phyloP scores from a whole-genome alignment of 1,140 invertebrate species.

The Monochamus saltuarius region DNA sequence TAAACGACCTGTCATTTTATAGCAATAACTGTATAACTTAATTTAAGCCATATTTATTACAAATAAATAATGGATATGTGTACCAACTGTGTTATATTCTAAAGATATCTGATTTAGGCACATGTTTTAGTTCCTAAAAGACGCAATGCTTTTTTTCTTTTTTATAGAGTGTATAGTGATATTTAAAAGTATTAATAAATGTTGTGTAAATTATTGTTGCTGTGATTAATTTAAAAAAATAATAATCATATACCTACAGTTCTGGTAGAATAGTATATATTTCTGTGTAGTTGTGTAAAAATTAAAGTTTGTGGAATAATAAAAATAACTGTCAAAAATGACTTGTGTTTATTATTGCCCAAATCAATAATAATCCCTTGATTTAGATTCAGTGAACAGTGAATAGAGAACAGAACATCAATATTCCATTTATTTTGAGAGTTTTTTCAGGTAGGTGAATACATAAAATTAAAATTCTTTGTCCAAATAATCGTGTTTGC shows the following conservation, averaged over 20 bases:
- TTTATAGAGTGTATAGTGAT: slow-evolving; percentile 35
- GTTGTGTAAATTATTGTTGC: slow-evolving; percentile 52
- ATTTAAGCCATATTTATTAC: not conserved
- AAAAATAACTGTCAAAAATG: slow-evolving; percentile 22
- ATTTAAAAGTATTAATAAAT: slow-evolving; percentile 45
- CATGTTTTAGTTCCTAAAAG: slow-evolving; percentile 22
- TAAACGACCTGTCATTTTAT: not conserved
- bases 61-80: slow-evolving; percentile 23
- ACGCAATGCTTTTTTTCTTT: slow-evolving; percentile 27
- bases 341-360: slow-evolving; percentile 1
- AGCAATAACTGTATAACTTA: slow-evolving; percentile 12
- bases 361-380: no score
- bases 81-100: slow-evolving; percentile 24
- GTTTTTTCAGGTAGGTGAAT: no score
- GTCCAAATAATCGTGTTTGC: no score
- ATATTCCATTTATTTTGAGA: no score
- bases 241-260: slow-evolving; percentile 33
- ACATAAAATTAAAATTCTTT: no score
- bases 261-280: slow-evolving; percentile 39
- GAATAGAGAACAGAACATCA: no score
- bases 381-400: no score
- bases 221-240: slow-evolving; percentile 50
- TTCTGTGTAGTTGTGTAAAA: slow-evolving; percentile 53
- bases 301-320: slow-evolving; percentile 43
- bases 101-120: slow-evolving; percentile 18